These are phyloP conservation scores for Lasioglossum oenotherae DNA, from an alignment of 2,888 invertebrate genomes.

Conservation along the genomic window DNA sequence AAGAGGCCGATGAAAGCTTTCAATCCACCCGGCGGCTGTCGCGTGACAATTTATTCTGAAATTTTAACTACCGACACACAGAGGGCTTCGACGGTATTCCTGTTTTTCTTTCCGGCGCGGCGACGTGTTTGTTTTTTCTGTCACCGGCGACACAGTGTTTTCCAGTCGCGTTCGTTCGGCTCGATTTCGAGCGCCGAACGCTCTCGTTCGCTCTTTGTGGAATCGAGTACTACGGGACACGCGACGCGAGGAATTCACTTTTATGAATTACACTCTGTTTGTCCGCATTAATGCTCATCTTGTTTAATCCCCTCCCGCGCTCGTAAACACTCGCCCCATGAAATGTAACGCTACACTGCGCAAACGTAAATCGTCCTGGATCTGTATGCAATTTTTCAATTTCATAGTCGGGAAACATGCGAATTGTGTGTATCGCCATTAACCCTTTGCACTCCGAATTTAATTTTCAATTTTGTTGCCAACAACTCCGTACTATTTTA, in stretches of 20 bases:
- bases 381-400: no score
- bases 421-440: no score
- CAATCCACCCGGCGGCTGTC: background rate
- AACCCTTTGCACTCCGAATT: no score
- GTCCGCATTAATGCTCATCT: background rate
- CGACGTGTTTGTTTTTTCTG: background rate
- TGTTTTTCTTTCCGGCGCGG: background rate
- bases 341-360: background rate
- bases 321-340: background rate
- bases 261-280: background rate
- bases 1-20: constrained; percentile 32
- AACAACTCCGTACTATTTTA: no score
- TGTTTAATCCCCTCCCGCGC: background rate
- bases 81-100: background rate
- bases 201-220: background rate
- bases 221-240: background rate
- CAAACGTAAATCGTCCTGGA: background rate
- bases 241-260: background rate
- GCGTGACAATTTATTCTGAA: constrained; percentile 35
- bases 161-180: constrained; percentile 5
- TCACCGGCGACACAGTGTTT: background rate
- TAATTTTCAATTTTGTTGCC: no score
- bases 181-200: background rate
- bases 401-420: no score
- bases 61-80: constrained; percentile 22